A percentile compares a stretch with the other conserved stretches of the same genome.
Conservation (phyloP, 2,888 invertebrate genomes). For the Pachydiplax longipennis region DNA sequence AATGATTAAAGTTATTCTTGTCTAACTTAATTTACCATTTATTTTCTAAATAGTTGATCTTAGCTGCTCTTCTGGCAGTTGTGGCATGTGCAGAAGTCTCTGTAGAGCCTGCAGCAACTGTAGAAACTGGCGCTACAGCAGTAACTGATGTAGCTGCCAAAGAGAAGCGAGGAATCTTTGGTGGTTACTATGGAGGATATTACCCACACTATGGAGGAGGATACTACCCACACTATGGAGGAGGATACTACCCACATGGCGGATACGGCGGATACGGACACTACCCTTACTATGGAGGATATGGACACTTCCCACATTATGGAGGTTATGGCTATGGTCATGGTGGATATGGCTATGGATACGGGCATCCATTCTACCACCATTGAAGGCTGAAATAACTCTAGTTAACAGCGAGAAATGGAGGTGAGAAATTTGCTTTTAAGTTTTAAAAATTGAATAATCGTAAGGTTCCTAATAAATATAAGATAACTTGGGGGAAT, state of each 20-base stretch:
- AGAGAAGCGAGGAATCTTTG: slow-evolving; percentile 25
- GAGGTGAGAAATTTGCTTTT: no score
- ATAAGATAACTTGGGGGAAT: no score
- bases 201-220: not conserved
- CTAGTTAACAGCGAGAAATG: no score
- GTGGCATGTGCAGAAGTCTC: slow-evolving; percentile 8
- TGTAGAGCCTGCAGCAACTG: not conserved
- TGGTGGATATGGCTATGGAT: slow-evolving; percentile 20
- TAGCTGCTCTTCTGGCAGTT: slow-evolving; percentile 26
- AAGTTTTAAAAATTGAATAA: no score
- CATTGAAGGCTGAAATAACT: not conserved
- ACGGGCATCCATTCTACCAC: not conserved
- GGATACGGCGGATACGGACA: not conserved
- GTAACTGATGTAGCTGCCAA: not conserved
- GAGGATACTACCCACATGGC: slow-evolving; percentile 10
- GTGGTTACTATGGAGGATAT: slow-evolving; percentile 11
- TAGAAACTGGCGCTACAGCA: not conserved
- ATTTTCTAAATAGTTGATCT: not conserved
- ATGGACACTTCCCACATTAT: not conserved
- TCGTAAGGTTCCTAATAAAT: no score
- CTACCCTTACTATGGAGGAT: not conserved
- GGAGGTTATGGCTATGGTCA: not conserved
- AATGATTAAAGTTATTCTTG: not conserved
- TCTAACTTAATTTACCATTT: not conserved
- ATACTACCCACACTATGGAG: not conserved